Evolutionary conservation across 2,113 vertebrate genomes (phyloP), one percentile per base, ranked within the genome.

Genomic region (Chloropsis hardwickii): DNA sequence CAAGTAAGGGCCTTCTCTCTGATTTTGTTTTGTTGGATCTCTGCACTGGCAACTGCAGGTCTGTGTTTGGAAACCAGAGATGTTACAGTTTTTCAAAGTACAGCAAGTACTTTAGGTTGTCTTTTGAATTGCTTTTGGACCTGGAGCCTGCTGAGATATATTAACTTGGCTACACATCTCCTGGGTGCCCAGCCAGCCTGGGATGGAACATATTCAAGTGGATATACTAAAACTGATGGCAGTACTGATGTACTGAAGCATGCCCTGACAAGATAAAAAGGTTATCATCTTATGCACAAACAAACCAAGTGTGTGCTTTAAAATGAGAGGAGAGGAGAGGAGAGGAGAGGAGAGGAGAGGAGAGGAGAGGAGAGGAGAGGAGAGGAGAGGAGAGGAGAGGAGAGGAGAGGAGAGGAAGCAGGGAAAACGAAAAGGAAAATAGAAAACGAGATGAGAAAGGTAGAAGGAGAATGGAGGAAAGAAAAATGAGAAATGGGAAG

Each of bases 91-190:
- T 51, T 74, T 78, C 44, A 80, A 66, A 73, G 51, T 81, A 76
- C 53, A 62, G 18, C 8, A 54, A 89, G 35, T 71, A 88, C 76
- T 66, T 83, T 11, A 69, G 42, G 20, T 25, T 90, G 57, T 51
- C 66, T 89, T 94, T 79, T 28, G 45, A 74, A 92, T 86, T 86
- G 28, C 12, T 84, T 89, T 89, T 93, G 57, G 92, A 81, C 37
- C 56, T 60, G 51, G 11, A 72, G 60, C 33, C 51, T 81, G 47
- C 81, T 61, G 69, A 95, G 60, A 91, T 91, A 58, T 67, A 94
- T 94, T 91, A 78, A 85, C 73, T 86, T 91, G 86, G 93, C 81
- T 84, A 71, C 14, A 42, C 22, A 78, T 48, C 56, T 78, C 61
- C 73, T 71, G 90, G 61, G 76, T 79, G 37, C 31, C 24, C 56